A percentile compares a stretch with the other conserved stretches of the same genome.
Conservation (phyloP, 37 sponge, comb jelly and placozoan species). For the Geodia barretti region DNA sequence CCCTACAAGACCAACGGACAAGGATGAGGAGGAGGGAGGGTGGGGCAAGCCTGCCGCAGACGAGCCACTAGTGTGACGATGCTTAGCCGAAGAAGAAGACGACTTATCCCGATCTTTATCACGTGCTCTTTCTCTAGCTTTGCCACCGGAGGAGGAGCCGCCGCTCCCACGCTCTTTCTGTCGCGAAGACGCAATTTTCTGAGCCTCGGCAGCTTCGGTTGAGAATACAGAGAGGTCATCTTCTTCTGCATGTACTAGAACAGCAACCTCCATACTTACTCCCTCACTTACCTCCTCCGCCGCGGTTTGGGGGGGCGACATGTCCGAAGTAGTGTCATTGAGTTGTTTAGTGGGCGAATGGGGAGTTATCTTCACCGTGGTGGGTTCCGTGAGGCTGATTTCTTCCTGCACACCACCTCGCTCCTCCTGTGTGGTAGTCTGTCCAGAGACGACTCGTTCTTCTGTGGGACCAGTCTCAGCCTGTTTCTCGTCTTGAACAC, state of each 20-base stretch:
- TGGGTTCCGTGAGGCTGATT: too few relatives aligned
- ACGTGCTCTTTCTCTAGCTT: constrained; percentile 7
- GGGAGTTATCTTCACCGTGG: background rate
- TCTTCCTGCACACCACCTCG: too few relatives aligned
- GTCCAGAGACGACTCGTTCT: too few relatives aligned
- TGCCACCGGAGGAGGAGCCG: background rate
- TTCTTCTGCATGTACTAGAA: constrained; percentile 65
- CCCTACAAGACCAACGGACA: background rate
- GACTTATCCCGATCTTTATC: constrained; percentile 10
- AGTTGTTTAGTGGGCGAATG: too few relatives aligned
- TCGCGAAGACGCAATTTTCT: constrained; percentile 8
- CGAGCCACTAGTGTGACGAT: background rate
- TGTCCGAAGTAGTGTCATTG: background rate
- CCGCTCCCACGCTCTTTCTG: background rate
- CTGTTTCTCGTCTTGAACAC: too few relatives aligned
- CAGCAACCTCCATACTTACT: constrained; percentile 50
- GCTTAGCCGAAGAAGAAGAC: background rate
- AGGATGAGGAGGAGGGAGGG: too few relatives aligned
- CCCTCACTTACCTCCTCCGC: constrained; percentile 51
- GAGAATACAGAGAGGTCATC: constrained; percentile 63
- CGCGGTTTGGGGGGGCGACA: background rate
- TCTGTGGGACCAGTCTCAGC: too few relatives aligned
- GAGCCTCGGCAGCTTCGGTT: constrained; percentile 46
- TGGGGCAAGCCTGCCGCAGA: background rate
- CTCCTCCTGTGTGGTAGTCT: too few relatives aligned